Conservation (phyloP, 2,797 vertebrate genomes). For the Decapterus maruadsi region DNA sequence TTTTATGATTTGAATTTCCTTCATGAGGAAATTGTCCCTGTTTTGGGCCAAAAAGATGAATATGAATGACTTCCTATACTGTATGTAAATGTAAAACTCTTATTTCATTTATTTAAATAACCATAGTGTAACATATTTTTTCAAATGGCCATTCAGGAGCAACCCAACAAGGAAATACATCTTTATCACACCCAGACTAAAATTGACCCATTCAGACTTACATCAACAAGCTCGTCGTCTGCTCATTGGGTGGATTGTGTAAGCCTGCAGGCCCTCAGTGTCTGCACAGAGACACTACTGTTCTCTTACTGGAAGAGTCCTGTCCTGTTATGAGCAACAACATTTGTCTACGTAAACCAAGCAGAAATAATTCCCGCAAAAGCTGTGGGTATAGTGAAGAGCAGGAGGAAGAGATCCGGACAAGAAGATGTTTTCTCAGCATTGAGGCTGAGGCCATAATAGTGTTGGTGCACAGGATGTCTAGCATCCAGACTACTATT, state of each 20-base stretch:
- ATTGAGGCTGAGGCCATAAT: not conserved
- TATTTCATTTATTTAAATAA: not conserved
- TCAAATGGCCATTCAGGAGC: not conserved
- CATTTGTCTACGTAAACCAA: conserved; percentile 53
- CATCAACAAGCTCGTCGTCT: conserved; percentile 51
- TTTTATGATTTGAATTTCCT: not conserved
- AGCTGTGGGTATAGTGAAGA: not conserved
- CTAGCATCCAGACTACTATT: too few species aligned
- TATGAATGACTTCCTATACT: not conserved
- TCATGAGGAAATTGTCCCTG: conserved; percentile 27
- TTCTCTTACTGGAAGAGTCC: conserved; percentile 22
- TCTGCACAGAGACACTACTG: conserved; percentile 18
- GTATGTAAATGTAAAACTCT: too few species aligned
- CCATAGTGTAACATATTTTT: conserved; percentile 6
- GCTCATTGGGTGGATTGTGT: not conserved
- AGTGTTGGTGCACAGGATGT: too few species aligned
- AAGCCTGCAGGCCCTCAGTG: not conserved
- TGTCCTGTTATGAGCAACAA: conserved; percentile 6
- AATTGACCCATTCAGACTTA: conserved; percentile 17
- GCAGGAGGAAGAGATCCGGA: not conserved
- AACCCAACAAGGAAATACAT: conserved; percentile 65
- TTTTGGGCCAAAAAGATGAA: not conserved
- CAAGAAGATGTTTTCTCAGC: not conserved
- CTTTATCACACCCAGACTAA: not conserved
- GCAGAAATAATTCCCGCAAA: not conserved